Base-by-base conservation (phyloP, 2,888 invertebrate genomes). In the Tinea semifulvella region DNA sequence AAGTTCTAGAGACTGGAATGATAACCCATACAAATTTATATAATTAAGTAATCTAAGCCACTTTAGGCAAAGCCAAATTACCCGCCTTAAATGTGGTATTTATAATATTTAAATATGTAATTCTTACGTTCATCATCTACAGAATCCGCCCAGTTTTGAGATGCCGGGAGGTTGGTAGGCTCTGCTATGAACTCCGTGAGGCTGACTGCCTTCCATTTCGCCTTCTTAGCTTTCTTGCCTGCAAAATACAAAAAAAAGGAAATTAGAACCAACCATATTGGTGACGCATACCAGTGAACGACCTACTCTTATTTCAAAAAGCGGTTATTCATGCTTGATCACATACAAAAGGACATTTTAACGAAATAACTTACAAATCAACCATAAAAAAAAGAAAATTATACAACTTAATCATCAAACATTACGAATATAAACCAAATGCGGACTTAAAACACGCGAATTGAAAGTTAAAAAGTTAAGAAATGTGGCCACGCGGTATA, bases 141-240 rank as follows among this genome's bases (percentile, higher is more conserved):
- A 60, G 92, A 89, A 58, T 92, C 91, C 42, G 90, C 93, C 90
- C 95, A 93, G 61, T 85, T 84, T 71, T 84, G 84, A 59, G 83
- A 68, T 48, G 85, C 71, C 46, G 84, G 77, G 48, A 84, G 79
- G 47, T 85, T 82, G 44, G 86, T 86, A 46, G 87, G 84, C 62
- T 89, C 89, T 50, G 89, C 88, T 55, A 95, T 82, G 68, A 96
- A 94, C 60, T 90, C 89, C 68, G 88, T 91, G 61, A 96, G 82
- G 56, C 88, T 86, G 60, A 94, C 75, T 51, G 90, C 90, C 67
- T 89, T 91, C 68, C 92, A 92, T 84, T 92, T 94, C 73, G 85
- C 84, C 84, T 91, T 95, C 84, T 90, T 93, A 69, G 84, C 87
- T 84, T 90, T 94, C 85, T 90, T 94, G 76, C 86, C 91, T 91